Evolutionary conservation across 1,140 invertebrate species (phyloP).

Genomic region (Chrysoperla carnea): DNA sequence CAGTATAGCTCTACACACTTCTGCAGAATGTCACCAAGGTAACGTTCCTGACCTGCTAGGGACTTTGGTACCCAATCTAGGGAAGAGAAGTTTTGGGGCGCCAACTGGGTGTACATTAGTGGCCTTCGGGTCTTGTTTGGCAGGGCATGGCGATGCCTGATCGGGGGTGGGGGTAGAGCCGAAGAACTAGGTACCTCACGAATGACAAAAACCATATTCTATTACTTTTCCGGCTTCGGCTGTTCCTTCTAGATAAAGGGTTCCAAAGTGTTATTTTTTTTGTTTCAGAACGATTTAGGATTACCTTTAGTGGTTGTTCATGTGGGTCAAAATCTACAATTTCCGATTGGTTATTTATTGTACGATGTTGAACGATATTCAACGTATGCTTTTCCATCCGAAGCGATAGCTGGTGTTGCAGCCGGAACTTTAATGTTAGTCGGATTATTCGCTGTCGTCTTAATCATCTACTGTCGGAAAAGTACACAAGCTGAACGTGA

Average conservation of each 20-base stretch:
- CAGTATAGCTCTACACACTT: too few species aligned
- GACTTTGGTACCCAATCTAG: too few species aligned
- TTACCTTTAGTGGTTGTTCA: slow-evolving; percentile 78
- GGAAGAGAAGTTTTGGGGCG: too few species aligned
- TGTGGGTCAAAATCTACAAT: slow-evolving; percentile 71
- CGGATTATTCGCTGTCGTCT: slow-evolving; percentile 66
- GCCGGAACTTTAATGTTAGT: slow-evolving; percentile 68
- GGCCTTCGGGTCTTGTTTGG: too few species aligned
- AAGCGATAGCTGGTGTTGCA: slow-evolving; percentile 71
- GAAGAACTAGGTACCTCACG: too few species aligned
- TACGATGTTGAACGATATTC: slow-evolving; percentile 63
- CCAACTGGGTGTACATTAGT: too few species aligned
- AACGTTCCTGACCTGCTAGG: too few species aligned
- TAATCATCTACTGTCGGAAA: slow-evolving; percentile 77
- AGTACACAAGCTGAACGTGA: slow-evolving; percentile 89
- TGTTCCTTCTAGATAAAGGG: neutral
- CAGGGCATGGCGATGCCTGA: too few species aligned
- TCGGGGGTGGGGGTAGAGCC: too few species aligned
- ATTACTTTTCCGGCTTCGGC: neutral
- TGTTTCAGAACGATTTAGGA: slow-evolving; percentile 36
- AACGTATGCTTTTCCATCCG: slow-evolving; percentile 66
- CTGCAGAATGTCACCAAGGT: neutral
- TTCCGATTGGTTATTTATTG: slow-evolving; percentile 71
- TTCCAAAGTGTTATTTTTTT: neutral
- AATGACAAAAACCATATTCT: neutral